phyloP scores from a whole-genome alignment of 37 sponge, comb jelly and placozoan genomes.

The Diacarnus erythraeanus region DNA sequence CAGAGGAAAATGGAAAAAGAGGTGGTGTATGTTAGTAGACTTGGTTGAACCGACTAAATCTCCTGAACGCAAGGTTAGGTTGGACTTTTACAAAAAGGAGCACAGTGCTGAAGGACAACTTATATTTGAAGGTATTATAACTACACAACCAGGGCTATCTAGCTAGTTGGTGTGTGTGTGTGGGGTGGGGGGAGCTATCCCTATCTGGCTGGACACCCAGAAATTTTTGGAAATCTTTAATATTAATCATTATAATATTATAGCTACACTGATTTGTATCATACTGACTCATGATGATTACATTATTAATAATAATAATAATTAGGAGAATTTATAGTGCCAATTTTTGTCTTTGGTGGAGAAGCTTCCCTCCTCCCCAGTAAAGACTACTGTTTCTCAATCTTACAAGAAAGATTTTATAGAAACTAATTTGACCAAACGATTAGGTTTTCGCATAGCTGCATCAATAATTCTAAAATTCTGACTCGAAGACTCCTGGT shows the following conservation, averaged over 20 bases:
- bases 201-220: too few species aligned
- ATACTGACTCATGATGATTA: background rate
- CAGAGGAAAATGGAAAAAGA: slow-evolving; percentile 18
- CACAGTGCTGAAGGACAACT: background rate
- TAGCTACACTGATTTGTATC: background rate
- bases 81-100: slow-evolving; percentile 10
- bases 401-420: too few species aligned
- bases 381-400: too few species aligned
- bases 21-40: slow-evolving; percentile 14
- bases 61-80: slow-evolving; percentile 6
- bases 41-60: background rate
- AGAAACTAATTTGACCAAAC: too few species aligned
- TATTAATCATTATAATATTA: background rate
- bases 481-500: too few species aligned
- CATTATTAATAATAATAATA: too few species aligned
- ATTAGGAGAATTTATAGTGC: background rate
- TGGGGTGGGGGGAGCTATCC: too few species aligned
- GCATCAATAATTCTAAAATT: too few species aligned
- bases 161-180: too few species aligned
- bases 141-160: background rate
- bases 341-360: background rate
- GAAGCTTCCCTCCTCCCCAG: too few species aligned
- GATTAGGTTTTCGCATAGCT: too few species aligned
- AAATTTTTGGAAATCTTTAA: too few species aligned
- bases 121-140: background rate